phyloP scores from a whole-genome alignment of 2,888 invertebrate genomes.

The Aromia moschata region DNA sequence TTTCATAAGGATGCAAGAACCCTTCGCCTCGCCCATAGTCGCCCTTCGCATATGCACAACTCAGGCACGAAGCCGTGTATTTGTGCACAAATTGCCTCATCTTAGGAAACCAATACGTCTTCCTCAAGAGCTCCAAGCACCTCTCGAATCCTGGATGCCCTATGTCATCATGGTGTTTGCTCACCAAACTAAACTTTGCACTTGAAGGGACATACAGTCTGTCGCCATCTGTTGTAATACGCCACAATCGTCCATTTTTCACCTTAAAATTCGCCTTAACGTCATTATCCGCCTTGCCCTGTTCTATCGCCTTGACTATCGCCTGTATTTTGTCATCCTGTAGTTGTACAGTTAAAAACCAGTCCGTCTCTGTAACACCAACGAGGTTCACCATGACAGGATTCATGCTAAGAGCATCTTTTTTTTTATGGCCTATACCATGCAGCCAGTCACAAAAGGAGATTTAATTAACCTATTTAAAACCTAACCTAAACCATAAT shows the following conservation, averaged over 20 bases:
- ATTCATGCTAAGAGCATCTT: too few species aligned
- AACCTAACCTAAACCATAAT: too few species aligned
- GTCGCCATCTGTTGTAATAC: constrained; percentile 22
- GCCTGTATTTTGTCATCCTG: constrained; percentile 7
- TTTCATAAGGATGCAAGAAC: constrained; percentile 20
- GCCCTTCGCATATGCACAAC: constrained; percentile 51
- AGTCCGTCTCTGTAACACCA: background rate
- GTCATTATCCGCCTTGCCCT: constrained; percentile 22
- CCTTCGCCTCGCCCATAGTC: background rate
- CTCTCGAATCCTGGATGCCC: constrained; percentile 20
- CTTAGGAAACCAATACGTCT: constrained; percentile 26
- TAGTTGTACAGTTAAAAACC: background rate
- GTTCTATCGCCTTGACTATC: constrained; percentile 22
- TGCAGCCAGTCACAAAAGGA: too few species aligned
- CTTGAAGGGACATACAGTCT: constrained; percentile 24
- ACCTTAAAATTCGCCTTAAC: too few species aligned
- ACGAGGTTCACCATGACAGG: background rate
- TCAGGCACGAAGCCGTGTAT: constrained; percentile 37
- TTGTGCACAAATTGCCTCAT: constrained; percentile 23
- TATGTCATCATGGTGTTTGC: background rate
- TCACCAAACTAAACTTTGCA: constrained; percentile 19
- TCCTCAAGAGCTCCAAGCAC: constrained; percentile 1
- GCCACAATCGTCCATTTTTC: constrained; percentile 34
- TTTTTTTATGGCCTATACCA: too few species aligned
- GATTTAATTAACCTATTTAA: too few species aligned